These are phyloP conservation scores for Ormyrus nitidulus DNA, from an alignment of 2,888 invertebrate species.

Conservation along the genomic window DNA sequence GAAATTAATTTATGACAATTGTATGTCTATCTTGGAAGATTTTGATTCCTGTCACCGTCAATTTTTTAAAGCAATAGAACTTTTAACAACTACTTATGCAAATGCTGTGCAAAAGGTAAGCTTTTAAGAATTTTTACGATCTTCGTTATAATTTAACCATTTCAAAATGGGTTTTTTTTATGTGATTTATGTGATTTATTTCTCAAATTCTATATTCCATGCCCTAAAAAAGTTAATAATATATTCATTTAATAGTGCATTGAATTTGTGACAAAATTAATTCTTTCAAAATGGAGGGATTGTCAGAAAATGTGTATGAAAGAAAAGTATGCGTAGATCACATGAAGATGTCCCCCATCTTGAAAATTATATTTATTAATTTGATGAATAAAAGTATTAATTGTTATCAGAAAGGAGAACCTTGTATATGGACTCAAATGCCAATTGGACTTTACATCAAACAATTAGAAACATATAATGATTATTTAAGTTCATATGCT, in stretches of 20 bases:
- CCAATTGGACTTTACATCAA: slow-evolving; percentile 68
- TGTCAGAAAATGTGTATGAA: too few relatives aligned
- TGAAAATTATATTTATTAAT: neutral
- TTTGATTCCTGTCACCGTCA: slow-evolving; percentile 61
- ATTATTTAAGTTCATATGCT: slow-evolving; percentile 65
- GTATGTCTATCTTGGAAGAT: slow-evolving; percentile 59
- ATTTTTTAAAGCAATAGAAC: slow-evolving; percentile 63
- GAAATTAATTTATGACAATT: slow-evolving; percentile 61
- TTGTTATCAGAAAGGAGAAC: slow-evolving; percentile 63
- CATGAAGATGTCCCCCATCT: too few relatives aligned
- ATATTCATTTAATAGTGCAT: too few relatives aligned
- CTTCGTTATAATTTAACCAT: too few relatives aligned
- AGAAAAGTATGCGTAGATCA: too few relatives aligned
- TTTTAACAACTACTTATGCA: slow-evolving; percentile 64
- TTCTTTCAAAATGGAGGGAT: too few relatives aligned
- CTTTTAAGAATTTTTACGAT: neutral
- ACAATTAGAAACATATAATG: slow-evolving; percentile 68
- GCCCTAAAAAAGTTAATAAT: too few relatives aligned
- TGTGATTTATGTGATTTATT: too few relatives aligned
- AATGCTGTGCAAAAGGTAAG: slow-evolving; percentile 67
- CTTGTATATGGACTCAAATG: slow-evolving; percentile 70
- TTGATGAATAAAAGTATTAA: slow-evolving; percentile 7
- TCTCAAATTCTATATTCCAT: too few relatives aligned
- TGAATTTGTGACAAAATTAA: too few relatives aligned
- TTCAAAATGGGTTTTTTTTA: too few relatives aligned